Conservation (phyloP, 2,797 vertebrate genomes). For the Takifugu rubripes region DNA sequence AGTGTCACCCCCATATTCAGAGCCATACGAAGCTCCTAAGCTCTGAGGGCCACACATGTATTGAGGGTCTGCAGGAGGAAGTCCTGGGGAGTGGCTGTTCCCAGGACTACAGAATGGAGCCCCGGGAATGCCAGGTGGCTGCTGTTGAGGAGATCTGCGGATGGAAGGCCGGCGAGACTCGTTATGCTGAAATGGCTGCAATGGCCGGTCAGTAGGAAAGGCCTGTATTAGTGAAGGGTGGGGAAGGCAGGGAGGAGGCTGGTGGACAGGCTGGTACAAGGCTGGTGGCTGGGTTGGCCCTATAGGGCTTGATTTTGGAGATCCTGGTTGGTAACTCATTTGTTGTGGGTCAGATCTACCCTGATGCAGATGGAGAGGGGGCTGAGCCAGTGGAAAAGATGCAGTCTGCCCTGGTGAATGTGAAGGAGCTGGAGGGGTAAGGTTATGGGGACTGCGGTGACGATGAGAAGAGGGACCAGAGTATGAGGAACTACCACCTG, state of each 20-base stretch:
- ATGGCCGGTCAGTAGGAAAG: constrained; percentile 58
- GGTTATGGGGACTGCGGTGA: constrained; percentile 62
- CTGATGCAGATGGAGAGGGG: constrained; percentile 63
- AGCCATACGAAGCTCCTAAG: constrained; percentile 68
- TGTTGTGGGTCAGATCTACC: constrained; percentile 65
- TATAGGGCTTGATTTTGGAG: constrained; percentile 68
- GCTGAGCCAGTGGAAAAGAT: constrained; percentile 53
- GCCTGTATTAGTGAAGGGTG: constrained; percentile 66
- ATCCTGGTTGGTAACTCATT: constrained; percentile 64
- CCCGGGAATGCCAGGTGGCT: constrained; percentile 50
- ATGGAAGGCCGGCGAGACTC: constrained; percentile 61
- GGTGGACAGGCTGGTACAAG: constrained; percentile 72
- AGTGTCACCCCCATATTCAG: constrained; percentile 72
- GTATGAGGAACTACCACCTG: constrained; percentile 53
- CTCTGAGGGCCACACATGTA: constrained; percentile 72
- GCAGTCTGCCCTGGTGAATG: constrained; percentile 57
- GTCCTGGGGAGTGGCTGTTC: constrained; percentile 70
- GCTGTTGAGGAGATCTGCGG: constrained; percentile 73
- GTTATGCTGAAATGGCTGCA: constrained; percentile 55
- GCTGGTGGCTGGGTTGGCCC: constrained; percentile 55
- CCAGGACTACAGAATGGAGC: constrained; percentile 64
- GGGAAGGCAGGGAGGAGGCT: constrained; percentile 61
- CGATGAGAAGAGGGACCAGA: constrained; percentile 49
- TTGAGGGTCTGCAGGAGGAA: constrained; percentile 70
- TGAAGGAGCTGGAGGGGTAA: constrained; percentile 60